Conservation (phyloP, 2,797 vertebrate species). For the Pangasius larnaudii region DNA sequence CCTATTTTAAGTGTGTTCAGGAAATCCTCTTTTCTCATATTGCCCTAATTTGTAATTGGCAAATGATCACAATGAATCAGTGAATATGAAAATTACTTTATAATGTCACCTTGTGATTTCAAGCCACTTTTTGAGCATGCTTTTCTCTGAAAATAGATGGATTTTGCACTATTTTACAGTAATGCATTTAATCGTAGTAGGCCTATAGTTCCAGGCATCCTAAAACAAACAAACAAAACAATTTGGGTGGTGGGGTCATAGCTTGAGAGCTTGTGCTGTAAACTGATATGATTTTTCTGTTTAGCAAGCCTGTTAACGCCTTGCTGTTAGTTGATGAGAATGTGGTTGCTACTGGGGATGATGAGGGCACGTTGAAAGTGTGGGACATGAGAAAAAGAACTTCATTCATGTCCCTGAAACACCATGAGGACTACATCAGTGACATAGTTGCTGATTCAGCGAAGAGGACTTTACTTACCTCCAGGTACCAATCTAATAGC, state of each 20-base stretch:
- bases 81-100: background rate
- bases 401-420: constrained; percentile 85
- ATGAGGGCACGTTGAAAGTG: constrained; percentile 85
- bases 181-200: background rate
- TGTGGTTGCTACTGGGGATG: constrained; percentile 90
- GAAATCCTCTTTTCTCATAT: background rate
- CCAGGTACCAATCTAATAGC: constrained; percentile 76
- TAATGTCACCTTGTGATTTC: background rate
- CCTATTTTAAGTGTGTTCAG: background rate
- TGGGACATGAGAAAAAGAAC: constrained; percentile 92
- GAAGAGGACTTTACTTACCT: constrained; percentile 86
- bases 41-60: background rate
- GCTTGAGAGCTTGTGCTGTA: background rate
- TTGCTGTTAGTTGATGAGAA: constrained; percentile 88
- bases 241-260: background rate
- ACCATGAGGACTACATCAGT: constrained; percentile 94
- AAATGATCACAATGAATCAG: background rate
- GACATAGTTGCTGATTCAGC: constrained; percentile 84
- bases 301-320: constrained; percentile 82
- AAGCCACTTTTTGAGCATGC: background rate
- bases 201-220: background rate
- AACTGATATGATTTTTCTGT: constrained; percentile 54
- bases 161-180: background rate
- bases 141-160: background rate
- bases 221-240: background rate